A percentile compares a stretch with the other conserved stretches of the same genome.
Conservation (phyloP, 2,888 invertebrate species). For the Tipula vernalis region DNA sequence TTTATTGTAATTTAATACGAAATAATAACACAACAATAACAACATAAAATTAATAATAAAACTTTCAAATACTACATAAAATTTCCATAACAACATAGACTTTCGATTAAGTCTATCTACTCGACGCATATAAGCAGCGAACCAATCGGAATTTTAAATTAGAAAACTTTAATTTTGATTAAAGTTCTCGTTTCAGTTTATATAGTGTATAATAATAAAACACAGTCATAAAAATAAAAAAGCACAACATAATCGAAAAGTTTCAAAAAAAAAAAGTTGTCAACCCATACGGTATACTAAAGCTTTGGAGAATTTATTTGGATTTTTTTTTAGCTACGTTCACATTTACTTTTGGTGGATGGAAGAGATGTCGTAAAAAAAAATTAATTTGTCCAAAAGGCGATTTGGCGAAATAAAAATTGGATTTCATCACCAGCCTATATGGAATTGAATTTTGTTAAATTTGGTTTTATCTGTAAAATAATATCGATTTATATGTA, state of each 20-base stretch:
- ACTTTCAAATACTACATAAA: background rate
- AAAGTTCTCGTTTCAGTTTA: background rate
- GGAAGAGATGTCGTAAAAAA: background rate
- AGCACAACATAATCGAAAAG: background rate
- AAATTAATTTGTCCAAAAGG: background rate
- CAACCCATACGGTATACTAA: background rate
- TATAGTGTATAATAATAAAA: background rate
- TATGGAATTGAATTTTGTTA: too few relatives aligned
- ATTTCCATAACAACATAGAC: background rate
- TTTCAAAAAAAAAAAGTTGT: background rate
- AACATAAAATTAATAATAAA: background rate
- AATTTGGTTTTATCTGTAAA: background rate
- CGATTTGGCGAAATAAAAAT: background rate
- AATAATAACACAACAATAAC: background rate
- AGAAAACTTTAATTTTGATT: background rate
- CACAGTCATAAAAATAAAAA: background rate
- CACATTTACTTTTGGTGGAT: background rate
- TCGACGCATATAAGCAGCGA: background rate
- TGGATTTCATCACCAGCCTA: background rate
- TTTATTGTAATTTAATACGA: background rate
- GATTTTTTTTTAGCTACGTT: background rate
- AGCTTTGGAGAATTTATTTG: background rate
- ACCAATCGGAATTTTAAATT: background rate
- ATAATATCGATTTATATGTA: too few relatives aligned
- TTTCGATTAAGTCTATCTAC: too few relatives aligned